Evolutionary conservation across 2,888 invertebrate genomes (phyloP), one percentile per base, ranked within the genome.

Genomic region (Eristalis arbustorum): DNA sequence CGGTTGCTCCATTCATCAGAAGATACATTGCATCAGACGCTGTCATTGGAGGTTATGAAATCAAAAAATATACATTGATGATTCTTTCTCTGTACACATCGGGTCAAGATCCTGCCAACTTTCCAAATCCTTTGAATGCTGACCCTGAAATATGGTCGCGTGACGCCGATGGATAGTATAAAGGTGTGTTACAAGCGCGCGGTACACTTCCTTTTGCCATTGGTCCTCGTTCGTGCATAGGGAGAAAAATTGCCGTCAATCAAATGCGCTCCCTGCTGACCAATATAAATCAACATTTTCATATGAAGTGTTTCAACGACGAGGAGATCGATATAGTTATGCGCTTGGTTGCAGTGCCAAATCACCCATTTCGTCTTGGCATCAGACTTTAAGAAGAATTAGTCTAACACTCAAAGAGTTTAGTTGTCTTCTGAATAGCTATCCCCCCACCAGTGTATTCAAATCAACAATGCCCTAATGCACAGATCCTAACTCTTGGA

Each of bases 1-100:
- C 98, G 0, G 96, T 97, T 2, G 98, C 98, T 1, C 97, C 98
- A 3, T 98, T 98, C 92, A 93, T 98, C 88, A 97, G 98, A 4
- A 94, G 98, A 91, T 95, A 96, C 89, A 91, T 97, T 88, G 95
- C 96, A 0, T 94, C 95, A 88, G 95, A 96, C 85, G 93, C 95
- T 40, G 91, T 93, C 4, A 93, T 98, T 40, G 95, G 94, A 66
- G 94, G 95, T n/a, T 97, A 96, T 92, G 92, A 92, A 78, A 94
- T 98, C n/a, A 94, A 95, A 6, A 94, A 95, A 91, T 95, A 95
- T 91, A 96, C 97, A 69, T 93, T 97, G 89, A 93, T 98, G 11
- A 93, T 98, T 79, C 94, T 98, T 90, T 98, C 98, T 23, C 94
- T 98, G 72, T 98, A 96, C 91, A 96, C 98, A 62, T 96, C 96